Evolutionary conservation across 2,888 invertebrate genomes (phyloP), one percentile per base, ranked within the genome.

Genomic region (Synanthedon formicaeformis): DNA sequence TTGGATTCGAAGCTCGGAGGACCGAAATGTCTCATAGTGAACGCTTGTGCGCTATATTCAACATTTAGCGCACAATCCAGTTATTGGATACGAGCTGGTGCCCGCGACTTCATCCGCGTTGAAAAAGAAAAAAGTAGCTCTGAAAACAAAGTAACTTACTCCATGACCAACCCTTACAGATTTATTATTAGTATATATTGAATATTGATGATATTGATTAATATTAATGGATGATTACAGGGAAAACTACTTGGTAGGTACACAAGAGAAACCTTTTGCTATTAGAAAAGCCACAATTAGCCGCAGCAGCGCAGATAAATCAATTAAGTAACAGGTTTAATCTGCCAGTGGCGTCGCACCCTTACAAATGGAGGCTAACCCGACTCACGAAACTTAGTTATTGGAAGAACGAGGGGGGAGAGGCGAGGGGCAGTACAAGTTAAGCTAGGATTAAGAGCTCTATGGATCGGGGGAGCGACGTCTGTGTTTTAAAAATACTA

Each of bases 371-470:
- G 34, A 41, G 49, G 50, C 54, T 64, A 62, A 66, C 64, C 63
- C 61, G 59, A 59, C 60, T 59, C 56, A 52, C 54, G 56, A 55
- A 66, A 65, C 62, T 64, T 63, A 61, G 60, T 64, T 64, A 62
- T 66, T 62, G 62, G 56, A 58, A 55, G 57, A 60, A 60, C n/a
- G 53, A 55, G 54, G 54, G 50, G 41, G 50, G 52, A 49, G 53
- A 58, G 55, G 52, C 53, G 53, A 55, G 40, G 11, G 13, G n/a
- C 27, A 55, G 53, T 58, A 59, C 58, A 60, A 63, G 57, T 62
- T 63, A 62, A 65, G 60, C 60, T 53, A 49, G 57, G 65, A 64
- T 64, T 62, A 64, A 60, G 55, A 59, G 57, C 53, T 55, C 52
- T 52, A 41, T 52, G 51, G 48, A 40, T 40, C 50, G 41, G 34